Base-by-base conservation (phyloP, 2,113 vertebrate species). In the Ptyas mucosa region DNA sequence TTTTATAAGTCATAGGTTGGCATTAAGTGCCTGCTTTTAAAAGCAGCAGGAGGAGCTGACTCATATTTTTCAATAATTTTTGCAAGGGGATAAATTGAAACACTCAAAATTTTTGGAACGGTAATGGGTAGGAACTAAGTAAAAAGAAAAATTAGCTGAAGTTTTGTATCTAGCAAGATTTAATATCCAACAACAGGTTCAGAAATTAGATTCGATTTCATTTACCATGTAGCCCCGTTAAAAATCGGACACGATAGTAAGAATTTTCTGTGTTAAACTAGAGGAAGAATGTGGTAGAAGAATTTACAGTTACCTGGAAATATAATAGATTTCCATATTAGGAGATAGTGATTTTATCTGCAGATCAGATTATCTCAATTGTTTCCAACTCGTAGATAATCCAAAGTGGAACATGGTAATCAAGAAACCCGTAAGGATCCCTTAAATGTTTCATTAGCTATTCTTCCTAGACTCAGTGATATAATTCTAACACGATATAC, bases 371-470 rank as follows among this genome's bases (percentile, higher is more conserved):
- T 15, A 43, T 89, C 7, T 87, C 21, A 58, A 1, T 88, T 89
- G 7, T 86, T 95, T 49, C 26, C 93, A 0, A 58, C 85, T 95
- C 90, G 26, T 97, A 99, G 99, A 85, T 97, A 98, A 93, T 97
- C 98, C 1, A 98, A 98, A 95, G 91, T 98, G 97, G 98, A 99
- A 53, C 93, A 98, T 0, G 99, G 99, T 53, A 88, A 97, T 88
- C 99, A 99, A 46, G 43, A 46, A 46, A 46, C 43, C 43, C 43
- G 26, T 69, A 69, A 69, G 64, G 1, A 75, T 7, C 14, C n/a
- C 12, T 34, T 34, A 75, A 75, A 75, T 34, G 12, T 75, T 75
- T 34, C 69, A 18, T 20, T 75, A 34, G n/a, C 69, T 75, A 18
- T 75, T 34, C n/a, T 75, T 75, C n/a, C 64, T 34, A 34, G 64